phyloP scores from a whole-genome alignment of 2,113 vertebrate genomes.

The Camelus dromedarius region DNA sequence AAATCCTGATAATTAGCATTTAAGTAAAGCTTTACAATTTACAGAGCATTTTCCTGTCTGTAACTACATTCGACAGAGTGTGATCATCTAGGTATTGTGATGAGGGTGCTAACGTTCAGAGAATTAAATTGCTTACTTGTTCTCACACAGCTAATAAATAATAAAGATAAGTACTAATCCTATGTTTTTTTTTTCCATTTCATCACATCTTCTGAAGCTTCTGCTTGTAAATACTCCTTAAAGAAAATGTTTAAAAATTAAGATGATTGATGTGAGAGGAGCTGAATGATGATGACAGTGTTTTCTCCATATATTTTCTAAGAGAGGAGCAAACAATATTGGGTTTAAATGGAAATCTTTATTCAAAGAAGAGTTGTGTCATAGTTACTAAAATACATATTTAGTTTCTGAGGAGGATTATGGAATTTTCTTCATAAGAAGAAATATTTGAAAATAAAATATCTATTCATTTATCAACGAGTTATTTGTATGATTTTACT shows the following conservation, averaged over 20 bases:
- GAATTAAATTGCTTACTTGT: background rate
- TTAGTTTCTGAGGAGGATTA: conserved; percentile 14
- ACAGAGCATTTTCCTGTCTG: background rate
- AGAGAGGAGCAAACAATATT: background rate
- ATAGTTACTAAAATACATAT: background rate
- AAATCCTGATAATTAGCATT: background rate
- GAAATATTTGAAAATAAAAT: conserved; percentile 46
- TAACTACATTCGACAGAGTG: background rate
- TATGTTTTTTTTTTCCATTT: background rate
- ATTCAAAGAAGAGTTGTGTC: conserved; percentile 10
- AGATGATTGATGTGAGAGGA: background rate
- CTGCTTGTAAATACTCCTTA: conserved; percentile 10
- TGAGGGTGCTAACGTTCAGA: background rate
- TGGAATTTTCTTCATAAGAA: conserved; percentile 1
- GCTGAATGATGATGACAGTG: background rate
- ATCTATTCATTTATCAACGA: background rate
- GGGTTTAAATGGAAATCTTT: conserved; percentile 50
- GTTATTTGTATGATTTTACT: background rate
- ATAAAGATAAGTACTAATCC: background rate
- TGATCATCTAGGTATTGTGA: background rate
- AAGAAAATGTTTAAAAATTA: conserved; percentile 19
- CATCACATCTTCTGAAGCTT: background rate
- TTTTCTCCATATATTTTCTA: background rate
- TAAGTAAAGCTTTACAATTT: conserved; percentile 25
- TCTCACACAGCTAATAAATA: background rate